phyloP scores from a whole-genome alignment of 2,113 vertebrate species.

The Ascaphus truei region DNA sequence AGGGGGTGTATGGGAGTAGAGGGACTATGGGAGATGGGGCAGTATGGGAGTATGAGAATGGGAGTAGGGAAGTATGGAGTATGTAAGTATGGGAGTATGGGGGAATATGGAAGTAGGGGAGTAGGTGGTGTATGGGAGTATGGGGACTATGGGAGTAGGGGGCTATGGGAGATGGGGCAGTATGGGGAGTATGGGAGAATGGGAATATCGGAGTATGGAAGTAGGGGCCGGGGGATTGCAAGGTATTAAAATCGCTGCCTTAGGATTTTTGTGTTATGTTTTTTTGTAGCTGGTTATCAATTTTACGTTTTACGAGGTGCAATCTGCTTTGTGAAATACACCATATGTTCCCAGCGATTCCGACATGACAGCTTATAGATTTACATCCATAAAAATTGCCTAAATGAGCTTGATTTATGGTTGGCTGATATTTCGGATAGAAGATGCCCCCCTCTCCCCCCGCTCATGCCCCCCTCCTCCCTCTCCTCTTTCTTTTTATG shows the following conservation, averaged over 20 bases:
- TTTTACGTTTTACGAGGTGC: slow-evolving; percentile 94
- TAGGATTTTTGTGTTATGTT: slow-evolving; percentile 82
- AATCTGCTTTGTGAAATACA: slow-evolving; percentile 93
- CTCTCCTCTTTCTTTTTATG: neutral
- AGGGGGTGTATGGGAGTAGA: too few relatives aligned
- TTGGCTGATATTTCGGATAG: slow-evolving; percentile 64
- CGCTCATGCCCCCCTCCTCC: slow-evolving; percentile 17
- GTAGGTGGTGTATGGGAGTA: too few relatives aligned
- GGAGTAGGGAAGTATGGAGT: too few relatives aligned
- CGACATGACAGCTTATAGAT: slow-evolving; percentile 89
- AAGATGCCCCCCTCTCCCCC: slow-evolving; percentile 47
- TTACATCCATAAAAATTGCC: slow-evolving; percentile 88
- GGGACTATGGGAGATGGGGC: too few relatives aligned
- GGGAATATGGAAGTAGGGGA: too few relatives aligned
- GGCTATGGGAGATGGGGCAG: too few relatives aligned
- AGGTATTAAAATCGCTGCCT: slow-evolving; percentile 58
- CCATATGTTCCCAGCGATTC: slow-evolving; percentile 93
- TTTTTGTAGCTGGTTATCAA: slow-evolving; percentile 86
- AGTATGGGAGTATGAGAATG: too few relatives aligned
- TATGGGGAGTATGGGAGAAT: too few relatives aligned
- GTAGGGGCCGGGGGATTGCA: neutral
- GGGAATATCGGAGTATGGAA: neutral
- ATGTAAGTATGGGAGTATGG: too few relatives aligned
- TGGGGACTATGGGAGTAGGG: too few relatives aligned
- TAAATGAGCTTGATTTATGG: slow-evolving; percentile 90